Evolutionary conservation across 2,113 vertebrate genomes (phyloP), one percentile per base, ranked within the genome.

Genomic region (Calypte anna): DNA sequence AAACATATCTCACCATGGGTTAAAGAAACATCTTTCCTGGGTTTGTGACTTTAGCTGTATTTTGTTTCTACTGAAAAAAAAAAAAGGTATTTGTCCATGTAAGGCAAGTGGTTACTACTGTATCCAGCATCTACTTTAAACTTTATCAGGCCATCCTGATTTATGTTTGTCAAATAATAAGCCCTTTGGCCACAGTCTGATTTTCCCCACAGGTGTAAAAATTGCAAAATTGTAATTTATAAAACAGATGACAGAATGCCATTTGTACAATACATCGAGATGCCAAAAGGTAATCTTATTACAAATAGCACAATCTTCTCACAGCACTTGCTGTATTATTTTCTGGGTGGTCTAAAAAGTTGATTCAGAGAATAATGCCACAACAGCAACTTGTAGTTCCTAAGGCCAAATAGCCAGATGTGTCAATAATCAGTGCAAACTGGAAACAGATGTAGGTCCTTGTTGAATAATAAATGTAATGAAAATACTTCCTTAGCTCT

Each of bases 351-450:
- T 98, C 98, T 97, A 80, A 97, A 96, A 96, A 97, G 98, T 96
- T 97, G 97, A 97, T 98, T 98, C 97, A 97, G 97, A 98, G 97
- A 98, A 98, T 98, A 98, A 98, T 96, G 97, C 97, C 98, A 97
- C 97, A 97, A 97, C 96, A 98, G 98, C 98, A 98, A 98, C 96
- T 97, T 97, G 96, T 90, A 97, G 95, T 95, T 98, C 97, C 97
- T 96, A 94, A 96, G 97, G 97, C 98, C 98, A 98, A 97, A 97
- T 91, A 97, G 90, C 98, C 98, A 98, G 98, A 98, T 98, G 98
- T 98, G 98, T 98, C 98, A 98, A 98, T 98, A 98, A 98, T 98
- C 98, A 97, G 95, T 86, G 96, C 94, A 97, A 98, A 98, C 98
- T 98, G 94, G 97, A 98, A 98, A 98, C 98, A 98, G 98, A 98